phyloP scores from a whole-genome alignment of 2,113 vertebrate genomes.

The Myrmecophaga tridactyla region DNA sequence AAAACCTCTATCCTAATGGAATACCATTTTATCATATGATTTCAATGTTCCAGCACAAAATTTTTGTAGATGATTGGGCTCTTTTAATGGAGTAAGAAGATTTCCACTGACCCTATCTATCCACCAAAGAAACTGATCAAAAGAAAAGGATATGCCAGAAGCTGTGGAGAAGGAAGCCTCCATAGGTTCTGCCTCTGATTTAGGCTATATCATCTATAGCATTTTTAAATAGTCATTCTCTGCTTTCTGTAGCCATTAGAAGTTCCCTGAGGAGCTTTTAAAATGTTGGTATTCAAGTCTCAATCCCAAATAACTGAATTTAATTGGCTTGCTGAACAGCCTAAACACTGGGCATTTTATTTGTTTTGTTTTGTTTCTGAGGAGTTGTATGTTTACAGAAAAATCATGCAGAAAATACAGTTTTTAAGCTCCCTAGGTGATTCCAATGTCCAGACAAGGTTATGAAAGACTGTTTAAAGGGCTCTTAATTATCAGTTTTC shows the following conservation, averaged over 20 bases:
- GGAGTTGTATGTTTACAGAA: too few species aligned
- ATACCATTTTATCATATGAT: not conserved
- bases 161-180: not conserved
- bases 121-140: not conserved
- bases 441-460: not conserved
- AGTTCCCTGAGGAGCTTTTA: not conserved
- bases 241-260: not conserved
- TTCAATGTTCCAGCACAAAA: not conserved
- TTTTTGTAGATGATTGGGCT: not conserved
- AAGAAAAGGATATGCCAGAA: not conserved
- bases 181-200: not conserved
- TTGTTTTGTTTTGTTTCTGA: too few species aligned
- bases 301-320: not conserved
- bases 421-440: not conserved
- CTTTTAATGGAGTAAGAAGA: not conserved
- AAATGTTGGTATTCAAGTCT: not conserved
- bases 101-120: not conserved
- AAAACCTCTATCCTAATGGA: not conserved
- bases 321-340: not conserved
- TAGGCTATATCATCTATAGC: not conserved
- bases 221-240: not conserved
- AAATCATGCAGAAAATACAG: too few species aligned
- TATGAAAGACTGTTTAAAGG: not conserved
- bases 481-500: not conserved
- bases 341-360: not conserved